Conservation (phyloP, 1,140 invertebrate genomes). For the Ridgeia piscesae region DNA sequence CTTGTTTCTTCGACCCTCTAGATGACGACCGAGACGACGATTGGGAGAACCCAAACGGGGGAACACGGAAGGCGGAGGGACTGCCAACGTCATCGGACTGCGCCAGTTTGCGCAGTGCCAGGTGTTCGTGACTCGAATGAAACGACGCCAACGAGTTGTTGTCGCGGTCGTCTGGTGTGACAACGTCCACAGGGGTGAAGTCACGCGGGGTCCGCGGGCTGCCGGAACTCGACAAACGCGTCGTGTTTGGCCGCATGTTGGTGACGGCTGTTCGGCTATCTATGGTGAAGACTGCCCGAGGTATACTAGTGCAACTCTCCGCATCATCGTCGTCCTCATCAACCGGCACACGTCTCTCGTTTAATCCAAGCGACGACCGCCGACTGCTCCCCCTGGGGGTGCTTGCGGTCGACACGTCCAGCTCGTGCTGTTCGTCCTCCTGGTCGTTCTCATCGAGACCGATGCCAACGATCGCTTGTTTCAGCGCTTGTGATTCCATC, state of each 20-base stretch:
- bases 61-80: conserved; percentile 10
- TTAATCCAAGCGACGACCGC: background rate
- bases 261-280: background rate
- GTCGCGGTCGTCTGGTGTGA: background rate
- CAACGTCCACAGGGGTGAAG: background rate
- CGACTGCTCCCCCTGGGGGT: background rate
- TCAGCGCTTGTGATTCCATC: conserved; percentile 26
- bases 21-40: background rate
- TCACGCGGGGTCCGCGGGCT: background rate
- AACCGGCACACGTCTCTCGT: background rate
- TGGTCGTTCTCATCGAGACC: conserved; percentile 4
- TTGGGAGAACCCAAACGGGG: background rate
- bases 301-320: background rate
- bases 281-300: background rate
- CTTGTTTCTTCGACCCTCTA: background rate
- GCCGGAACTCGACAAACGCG: background rate
- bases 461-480: conserved; percentile 17
- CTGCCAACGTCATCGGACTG: background rate
- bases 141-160: background rate
- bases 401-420: background rate
- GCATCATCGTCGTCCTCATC: background rate
- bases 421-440: background rate
- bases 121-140: conserved; percentile 13
- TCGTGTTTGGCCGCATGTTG: background rate
- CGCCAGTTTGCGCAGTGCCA: conserved; percentile 15